phyloP scores from a whole-genome alignment of 2,797 vertebrate genomes.

The Mus caroli region DNA sequence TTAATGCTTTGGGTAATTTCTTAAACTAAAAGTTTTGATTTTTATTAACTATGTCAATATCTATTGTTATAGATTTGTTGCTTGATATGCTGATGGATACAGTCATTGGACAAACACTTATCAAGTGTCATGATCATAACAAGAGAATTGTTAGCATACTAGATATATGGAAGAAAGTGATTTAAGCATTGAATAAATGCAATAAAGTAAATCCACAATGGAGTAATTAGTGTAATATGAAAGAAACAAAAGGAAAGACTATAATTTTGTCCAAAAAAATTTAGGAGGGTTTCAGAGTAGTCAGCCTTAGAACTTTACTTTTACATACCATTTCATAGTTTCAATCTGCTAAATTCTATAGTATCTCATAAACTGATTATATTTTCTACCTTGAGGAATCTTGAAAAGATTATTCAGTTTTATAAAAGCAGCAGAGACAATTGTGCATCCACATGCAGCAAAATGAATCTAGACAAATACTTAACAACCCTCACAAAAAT shows the following conservation, averaged over 20 bases:
- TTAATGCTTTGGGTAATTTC: background rate
- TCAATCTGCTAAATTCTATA: background rate
- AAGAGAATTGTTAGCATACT: background rate
- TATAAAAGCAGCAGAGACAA: background rate
- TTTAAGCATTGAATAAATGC: background rate
- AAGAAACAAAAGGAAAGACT: background rate
- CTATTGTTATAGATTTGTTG: background rate
- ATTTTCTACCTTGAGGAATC: background rate
- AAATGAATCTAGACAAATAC: background rate
- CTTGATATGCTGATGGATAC: background rate
- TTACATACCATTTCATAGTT: background rate
- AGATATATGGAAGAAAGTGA: background rate
- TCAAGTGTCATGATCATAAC: background rate
- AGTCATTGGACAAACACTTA: background rate
- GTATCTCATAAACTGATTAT: background rate
- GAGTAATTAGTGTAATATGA: background rate
- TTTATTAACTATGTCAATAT: constrained; percentile 9
- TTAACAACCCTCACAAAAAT: background rate
- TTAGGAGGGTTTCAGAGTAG: constrained; percentile 24
- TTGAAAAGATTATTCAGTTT: constrained; percentile 22
- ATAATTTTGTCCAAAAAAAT: background rate
- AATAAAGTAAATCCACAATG: background rate
- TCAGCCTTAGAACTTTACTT: background rate
- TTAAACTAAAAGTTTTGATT: constrained; percentile 1
- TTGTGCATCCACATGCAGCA: background rate